Percentiles rank a stretch among this genome's conserved stretches.
phyloP scores from a whole-genome alignment of 2,797 vertebrate species.

The Sebastes matsubarae region DNA sequence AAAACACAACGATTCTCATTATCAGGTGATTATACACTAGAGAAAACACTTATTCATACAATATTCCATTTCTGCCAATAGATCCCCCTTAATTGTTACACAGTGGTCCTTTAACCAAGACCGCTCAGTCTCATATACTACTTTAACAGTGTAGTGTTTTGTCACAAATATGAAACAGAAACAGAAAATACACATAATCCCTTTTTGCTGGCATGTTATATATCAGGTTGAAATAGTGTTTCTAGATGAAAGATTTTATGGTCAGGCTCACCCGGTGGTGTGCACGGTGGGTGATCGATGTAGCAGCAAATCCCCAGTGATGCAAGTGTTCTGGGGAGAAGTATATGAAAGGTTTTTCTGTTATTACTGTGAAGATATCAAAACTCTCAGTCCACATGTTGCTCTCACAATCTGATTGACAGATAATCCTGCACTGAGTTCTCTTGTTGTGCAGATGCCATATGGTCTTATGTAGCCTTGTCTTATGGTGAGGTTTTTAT shows the following conservation, averaged over 20 bases:
- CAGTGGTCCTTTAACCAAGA: background rate
- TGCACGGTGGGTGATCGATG: constrained; percentile 85
- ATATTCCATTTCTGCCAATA: too few species aligned
- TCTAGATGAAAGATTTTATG: constrained; percentile 20
- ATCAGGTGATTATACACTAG: too few species aligned
- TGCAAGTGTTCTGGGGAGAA: constrained; percentile 80
- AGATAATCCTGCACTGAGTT: background rate
- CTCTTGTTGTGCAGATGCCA: background rate
- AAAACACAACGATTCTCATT: too few species aligned
- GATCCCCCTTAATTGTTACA: too few species aligned
- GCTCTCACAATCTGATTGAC: background rate
- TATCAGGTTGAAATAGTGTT: background rate
- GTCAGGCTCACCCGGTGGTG: constrained; percentile 82
- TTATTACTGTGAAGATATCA: constrained; percentile 15
- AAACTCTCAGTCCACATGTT: background rate
- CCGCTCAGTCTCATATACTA: background rate
- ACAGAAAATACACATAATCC: constrained; percentile 62
- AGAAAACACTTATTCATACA: too few species aligned
- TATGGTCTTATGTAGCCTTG: background rate
- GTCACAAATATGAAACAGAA: constrained; percentile 41
- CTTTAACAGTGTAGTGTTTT: background rate
- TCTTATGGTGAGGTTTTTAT: background rate
- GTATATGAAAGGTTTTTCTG: constrained; percentile 11
- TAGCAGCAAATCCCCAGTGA: constrained; percentile 85
- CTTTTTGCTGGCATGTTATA: background rate